Evolutionary conservation across 2,797 vertebrate species (phyloP).

Genomic region (Gallinago solitaria): DNA sequence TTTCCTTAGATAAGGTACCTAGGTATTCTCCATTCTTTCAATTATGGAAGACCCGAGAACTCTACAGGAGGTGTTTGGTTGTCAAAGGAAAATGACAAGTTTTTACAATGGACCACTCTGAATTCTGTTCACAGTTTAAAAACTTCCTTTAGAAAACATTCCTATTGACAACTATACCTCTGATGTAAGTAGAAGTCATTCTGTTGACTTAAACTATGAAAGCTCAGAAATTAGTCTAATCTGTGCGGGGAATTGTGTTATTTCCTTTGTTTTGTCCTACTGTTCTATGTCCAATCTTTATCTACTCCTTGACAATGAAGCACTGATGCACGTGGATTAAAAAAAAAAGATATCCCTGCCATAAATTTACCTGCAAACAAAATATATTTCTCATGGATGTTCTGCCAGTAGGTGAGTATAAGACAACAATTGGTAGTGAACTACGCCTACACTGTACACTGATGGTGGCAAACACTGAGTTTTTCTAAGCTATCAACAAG

Average conservation of each 20-base stretch:
- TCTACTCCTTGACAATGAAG: neutral
- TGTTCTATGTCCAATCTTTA: neutral
- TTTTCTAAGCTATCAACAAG: neutral
- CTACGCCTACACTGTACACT: neutral
- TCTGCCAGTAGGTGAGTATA: neutral
- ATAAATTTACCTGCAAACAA: neutral
- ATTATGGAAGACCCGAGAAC: neutral
- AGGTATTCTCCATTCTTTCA: neutral
- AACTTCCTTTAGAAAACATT: neutral
- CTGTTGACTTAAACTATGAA: neutral
- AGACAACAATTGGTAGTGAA: neutral
- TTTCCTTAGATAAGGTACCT: neutral
- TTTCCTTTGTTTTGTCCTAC: neutral
- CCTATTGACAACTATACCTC: neutral
- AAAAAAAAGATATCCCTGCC: neutral
- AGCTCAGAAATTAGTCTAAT: neutral
- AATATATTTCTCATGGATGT: neutral
- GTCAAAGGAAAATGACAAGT: neutral
- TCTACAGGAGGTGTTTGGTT: neutral
- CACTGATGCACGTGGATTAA: rapidly evolving
- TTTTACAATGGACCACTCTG: neutral
- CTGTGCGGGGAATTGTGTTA: neutral
- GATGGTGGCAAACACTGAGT: neutral
- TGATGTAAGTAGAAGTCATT: neutral
- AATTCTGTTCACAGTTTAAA: neutral